phyloP scores from a whole-genome alignment of 2,113 vertebrate species.

The Psilopogon haemacephalus region DNA sequence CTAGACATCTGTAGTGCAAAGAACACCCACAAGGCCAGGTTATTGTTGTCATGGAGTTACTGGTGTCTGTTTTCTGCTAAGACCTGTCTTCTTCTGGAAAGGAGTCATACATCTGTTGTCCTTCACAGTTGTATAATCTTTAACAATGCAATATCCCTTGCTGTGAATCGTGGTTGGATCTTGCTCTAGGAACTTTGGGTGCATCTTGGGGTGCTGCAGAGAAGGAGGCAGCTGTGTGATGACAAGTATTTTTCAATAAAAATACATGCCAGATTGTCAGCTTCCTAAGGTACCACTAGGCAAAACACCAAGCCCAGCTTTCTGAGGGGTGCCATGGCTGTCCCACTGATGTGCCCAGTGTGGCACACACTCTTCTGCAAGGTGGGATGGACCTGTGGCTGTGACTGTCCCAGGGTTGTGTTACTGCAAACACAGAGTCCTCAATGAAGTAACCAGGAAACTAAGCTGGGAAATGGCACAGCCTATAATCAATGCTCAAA shows the following conservation, averaged over 20 bases:
- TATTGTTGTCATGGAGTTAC: background rate
- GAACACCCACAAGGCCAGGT: background rate
- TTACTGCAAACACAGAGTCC: background rate
- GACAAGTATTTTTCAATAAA: background rate
- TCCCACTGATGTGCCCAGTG: background rate
- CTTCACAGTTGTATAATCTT: background rate
- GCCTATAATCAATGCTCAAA: accelerated
- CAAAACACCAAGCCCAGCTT: background rate
- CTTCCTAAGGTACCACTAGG: background rate
- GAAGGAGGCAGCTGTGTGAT: background rate
- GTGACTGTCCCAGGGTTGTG: background rate
- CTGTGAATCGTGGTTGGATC: background rate
- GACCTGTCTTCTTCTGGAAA: background rate
- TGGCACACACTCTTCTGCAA: background rate
- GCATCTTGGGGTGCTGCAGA: background rate
- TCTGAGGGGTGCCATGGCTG: background rate
- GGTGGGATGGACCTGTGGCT: background rate
- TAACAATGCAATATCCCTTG: background rate
- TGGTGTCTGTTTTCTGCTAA: constrained; percentile 8
- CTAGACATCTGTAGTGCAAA: background rate
- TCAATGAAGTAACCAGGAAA: background rate
- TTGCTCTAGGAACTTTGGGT: background rate
- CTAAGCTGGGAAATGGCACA: background rate
- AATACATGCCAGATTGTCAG: background rate
- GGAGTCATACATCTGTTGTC: background rate